Base-by-base conservation (phyloP, 2,888 invertebrate genomes). In the Deilephila elpenor region DNA sequence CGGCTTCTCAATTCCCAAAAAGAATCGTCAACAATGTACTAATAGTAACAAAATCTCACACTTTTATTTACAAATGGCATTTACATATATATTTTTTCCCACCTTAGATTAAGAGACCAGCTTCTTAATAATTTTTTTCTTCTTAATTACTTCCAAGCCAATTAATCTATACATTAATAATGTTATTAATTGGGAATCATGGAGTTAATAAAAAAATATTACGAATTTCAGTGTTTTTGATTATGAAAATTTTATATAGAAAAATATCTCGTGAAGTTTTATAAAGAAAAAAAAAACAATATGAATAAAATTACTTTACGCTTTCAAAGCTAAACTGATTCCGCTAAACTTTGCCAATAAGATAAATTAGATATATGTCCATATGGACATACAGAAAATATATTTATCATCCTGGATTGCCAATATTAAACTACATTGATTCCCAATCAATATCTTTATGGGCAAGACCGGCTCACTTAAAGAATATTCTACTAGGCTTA, bases 401-500 rank as follows among this genome's bases (percentile, higher is more conserved):
- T 4, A 56, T 5, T 19, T 56, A 19, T 56, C 53, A 56, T 3
- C 4, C 3, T 56, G 5, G n/a, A 56, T 56, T n/a, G 1, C 53
- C 53, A 56, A 17, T 19, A 56, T 17, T 6, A 5, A 56, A 56
- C 56, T 5, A 3, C 25, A 25, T 2, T 59, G 32, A 17, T 73
- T 25, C 34, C 37, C 37, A 73, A 44, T 19, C 72, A 72, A 64
- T 8, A 56, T 56, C 7, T n/a, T 6, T 5, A 56, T n/a, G 44
- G 72, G 74, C 74, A 74, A 74, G 74, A 34, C 20, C 59, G 56
- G 51, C n/a, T 67, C 67, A 73, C 67, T 73, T 73, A 56, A 73
- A 73, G 56, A 73, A 73, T 92, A 95, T 95, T 76, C 93, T 91
- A 84, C 91, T 93, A 0, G 94, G 93, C 32, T 87, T 93, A 80